Conservation (phyloP, 1,140 invertebrate genomes). For the Drosophila oshimai region DNA sequence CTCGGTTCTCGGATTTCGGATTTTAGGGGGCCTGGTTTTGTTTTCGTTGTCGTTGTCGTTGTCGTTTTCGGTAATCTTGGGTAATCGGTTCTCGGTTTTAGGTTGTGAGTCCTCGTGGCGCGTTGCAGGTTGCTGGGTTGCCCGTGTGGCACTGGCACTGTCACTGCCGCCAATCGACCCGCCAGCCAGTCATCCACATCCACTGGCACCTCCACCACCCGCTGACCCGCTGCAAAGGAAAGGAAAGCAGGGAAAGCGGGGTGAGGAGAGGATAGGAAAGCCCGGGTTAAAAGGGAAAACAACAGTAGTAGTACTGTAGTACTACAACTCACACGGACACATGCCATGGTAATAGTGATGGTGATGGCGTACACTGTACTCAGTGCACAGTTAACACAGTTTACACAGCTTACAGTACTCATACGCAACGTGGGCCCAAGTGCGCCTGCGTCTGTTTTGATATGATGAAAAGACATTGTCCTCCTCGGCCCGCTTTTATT, state of each 20-base stretch:
- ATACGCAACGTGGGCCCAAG: constrained; percentile 32
- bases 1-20: too few species aligned
- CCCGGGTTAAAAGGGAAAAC: not conserved
- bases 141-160: constrained; percentile 17
- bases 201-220: not conserved
- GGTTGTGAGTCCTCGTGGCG: not conserved
- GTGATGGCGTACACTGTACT: not conserved
- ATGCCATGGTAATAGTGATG: not conserved
- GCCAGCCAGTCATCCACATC: not conserved
- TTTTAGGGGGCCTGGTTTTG: not conserved
- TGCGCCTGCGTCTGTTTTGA: constrained; percentile 47
- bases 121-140: constrained; percentile 6
- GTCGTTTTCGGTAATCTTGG: too few species aligned
- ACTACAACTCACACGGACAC: constrained; percentile 17
- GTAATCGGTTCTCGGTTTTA: not conserved
- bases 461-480: constrained; percentile 39
- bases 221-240: not conserved
- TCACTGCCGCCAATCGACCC: not conserved
- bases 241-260: too few species aligned
- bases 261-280: too few species aligned
- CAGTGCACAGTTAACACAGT: too few species aligned
- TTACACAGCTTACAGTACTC: too few species aligned
- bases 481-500: not conserved
- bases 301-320: constrained; percentile 17
- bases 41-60: too few species aligned